Evolutionary conservation across 2,888 invertebrate species (phyloP), one percentile per base, ranked within the genome.

Genomic region (Theretra japonica): DNA sequence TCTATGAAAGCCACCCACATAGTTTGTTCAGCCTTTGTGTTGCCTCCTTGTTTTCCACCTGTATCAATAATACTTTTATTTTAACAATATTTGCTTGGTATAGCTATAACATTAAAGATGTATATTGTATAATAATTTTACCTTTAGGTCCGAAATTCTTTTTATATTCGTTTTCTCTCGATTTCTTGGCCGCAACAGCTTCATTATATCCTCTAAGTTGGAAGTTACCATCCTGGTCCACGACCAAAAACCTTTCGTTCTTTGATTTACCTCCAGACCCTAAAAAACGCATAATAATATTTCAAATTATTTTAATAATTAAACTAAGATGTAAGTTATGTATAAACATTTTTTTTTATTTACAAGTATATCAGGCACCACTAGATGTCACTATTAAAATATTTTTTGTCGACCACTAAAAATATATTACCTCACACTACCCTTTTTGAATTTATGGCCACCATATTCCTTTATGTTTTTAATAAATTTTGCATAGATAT

Each of bases 1-100:
- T 97, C 97, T 59, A 99, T 96, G 69, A 99, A 95, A 4, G 97
- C 96, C 56, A 96, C 95, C 97, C 98, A 98, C 86, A 97, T 96
- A 0, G 96, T 96, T 83, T 97, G 97, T 78, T 99, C 98, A 81
- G 97, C 96, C 83, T 96, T 96, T 0, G 95, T 94, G 76, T 93
- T 95, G 75, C 88, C 84, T 69, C 85, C 89, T 76, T 86, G 90
- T 75, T 90, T 93, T 7, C 90, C 88, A 78, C 93, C 94, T 90
- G 75, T 65, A 76, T 71, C 48, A 72, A 75, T 50, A 70, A 68
- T n/a, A 69, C 60, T 41, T 41, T 48, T 25, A n/a, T 15, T 41
- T 41, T 41, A 15, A 0, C 41, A 15, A 41, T 1, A 41, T 11
- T 8, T 15, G 68, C 41, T 60, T 19, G 8, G 53, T 25, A 15